These are phyloP conservation scores for Chymomyza fuscimana DNA, from an alignment of 2,888 invertebrate genomes.

Conservation along the genomic window DNA sequence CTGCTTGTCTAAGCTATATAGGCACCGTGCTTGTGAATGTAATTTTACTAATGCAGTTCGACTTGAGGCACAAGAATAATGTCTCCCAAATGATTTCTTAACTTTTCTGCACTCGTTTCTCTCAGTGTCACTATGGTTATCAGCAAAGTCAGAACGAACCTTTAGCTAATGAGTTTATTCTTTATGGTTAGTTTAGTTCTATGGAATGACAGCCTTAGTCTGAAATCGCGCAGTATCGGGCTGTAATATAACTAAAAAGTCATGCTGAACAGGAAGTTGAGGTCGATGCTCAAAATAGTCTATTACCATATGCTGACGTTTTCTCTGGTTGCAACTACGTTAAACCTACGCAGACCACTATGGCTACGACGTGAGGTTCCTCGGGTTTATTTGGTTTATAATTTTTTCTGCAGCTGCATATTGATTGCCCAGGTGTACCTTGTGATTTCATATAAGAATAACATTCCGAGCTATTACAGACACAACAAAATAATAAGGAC, in stretches of 20 bases:
- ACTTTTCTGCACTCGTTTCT: background rate
- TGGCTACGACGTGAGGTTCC: slow-evolving; percentile 15
- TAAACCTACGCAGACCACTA: background rate
- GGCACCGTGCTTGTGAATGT: slow-evolving; percentile 37
- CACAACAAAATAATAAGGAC: slow-evolving; percentile 18
- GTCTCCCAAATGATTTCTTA: too few relatives aligned
- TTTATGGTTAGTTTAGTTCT: too few relatives aligned
- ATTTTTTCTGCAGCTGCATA: slow-evolving; percentile 4
- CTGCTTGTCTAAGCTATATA: slow-evolving; percentile 31
- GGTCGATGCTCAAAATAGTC: background rate
- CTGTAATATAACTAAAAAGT: background rate
- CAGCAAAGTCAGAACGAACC: too few relatives aligned
- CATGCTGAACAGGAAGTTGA: background rate
- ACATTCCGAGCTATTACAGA: slow-evolving; percentile 31
- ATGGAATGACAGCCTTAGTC: background rate
- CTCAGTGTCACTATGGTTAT: background rate
- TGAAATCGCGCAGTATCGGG: background rate
- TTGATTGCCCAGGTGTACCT: slow-evolving; percentile 19
- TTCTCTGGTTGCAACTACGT: background rate
- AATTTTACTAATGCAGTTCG: slow-evolving; percentile 40
- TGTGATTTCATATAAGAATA: slow-evolving; percentile 11
- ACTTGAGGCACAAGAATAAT: slow-evolving; percentile 25
- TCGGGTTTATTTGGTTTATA: slow-evolving; percentile 24
- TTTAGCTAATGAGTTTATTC: too few relatives aligned
- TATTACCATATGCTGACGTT: background rate